Conservation (phyloP, 2,113 vertebrate genomes). For the Benitochromis conjunctus region DNA sequence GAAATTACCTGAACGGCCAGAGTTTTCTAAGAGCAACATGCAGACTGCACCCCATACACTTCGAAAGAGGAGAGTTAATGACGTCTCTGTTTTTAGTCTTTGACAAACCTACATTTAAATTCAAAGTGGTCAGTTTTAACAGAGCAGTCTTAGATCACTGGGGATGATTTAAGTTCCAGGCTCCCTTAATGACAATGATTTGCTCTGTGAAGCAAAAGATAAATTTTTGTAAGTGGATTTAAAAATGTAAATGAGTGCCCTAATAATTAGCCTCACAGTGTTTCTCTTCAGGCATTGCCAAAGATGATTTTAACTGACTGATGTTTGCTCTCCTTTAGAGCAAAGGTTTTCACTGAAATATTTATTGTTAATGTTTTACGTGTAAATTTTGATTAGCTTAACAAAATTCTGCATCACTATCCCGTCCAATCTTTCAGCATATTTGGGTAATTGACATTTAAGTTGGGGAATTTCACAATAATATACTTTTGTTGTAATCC, state of each 20-base stretch:
- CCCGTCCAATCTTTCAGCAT: neutral
- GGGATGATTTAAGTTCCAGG: neutral
- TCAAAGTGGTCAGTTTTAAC: neutral
- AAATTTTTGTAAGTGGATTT: neutral
- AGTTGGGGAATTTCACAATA: neutral
- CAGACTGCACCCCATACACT: neutral
- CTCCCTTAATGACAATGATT: neutral
- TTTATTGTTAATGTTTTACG: neutral
- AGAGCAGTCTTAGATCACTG: neutral
- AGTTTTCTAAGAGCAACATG: neutral
- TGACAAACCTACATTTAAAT: neutral
- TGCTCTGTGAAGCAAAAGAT: neutral
- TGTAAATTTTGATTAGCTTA: neutral
- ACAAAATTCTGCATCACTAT: neutral
- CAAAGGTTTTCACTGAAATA: neutral
- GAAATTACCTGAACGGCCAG: slow-evolving; percentile 44
- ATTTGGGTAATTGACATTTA: neutral
- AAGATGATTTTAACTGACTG: neutral
- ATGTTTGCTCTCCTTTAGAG: neutral
- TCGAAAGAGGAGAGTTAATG: neutral
- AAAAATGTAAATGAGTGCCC: neutral
- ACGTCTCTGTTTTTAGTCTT: neutral
- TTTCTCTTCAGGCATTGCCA: neutral
- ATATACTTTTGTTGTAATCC: neutral
- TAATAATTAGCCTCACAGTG: neutral